Percentiles rank a stretch among this genome's conserved stretches.
These are phyloP conservation scores for Takifugu bimaculatus DNA, from an alignment of 2,113 vertebrate genomes.

Conservation along the genomic window DNA sequence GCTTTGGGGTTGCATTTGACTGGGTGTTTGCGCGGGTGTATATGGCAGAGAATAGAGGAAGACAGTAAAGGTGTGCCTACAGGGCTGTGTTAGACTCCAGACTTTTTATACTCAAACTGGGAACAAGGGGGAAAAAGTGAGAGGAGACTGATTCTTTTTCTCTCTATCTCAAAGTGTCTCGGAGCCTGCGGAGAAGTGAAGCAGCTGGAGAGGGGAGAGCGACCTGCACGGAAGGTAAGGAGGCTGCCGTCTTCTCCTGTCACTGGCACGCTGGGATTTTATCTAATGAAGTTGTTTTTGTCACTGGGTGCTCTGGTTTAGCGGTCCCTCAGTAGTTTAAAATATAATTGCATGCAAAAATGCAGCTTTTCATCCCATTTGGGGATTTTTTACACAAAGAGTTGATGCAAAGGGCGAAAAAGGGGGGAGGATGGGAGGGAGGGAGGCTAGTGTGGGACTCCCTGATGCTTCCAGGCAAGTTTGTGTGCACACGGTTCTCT, in stretches of 20 bases:
- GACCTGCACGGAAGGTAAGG: slow-evolving; percentile 56
- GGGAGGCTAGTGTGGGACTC: slow-evolving; percentile 68
- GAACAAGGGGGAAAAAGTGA: slow-evolving; percentile 66
- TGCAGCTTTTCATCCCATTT: no score
- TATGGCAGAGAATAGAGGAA: slow-evolving; percentile 57
- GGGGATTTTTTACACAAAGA: slow-evolving; percentile 7
- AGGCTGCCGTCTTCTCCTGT: slow-evolving; percentile 21
- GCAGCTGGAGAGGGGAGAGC: slow-evolving; percentile 41
- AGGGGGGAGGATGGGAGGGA: slow-evolving; percentile 19
- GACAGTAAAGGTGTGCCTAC: slow-evolving; percentile 59
- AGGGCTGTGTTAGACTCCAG: slow-evolving; percentile 42
- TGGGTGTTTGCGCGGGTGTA: slow-evolving; percentile 44
- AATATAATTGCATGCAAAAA: no score
- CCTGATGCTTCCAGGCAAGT: slow-evolving; percentile 73
- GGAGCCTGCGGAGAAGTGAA: slow-evolving; percentile 44
- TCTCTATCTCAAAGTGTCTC: slow-evolving; percentile 73
- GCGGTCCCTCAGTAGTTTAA: no score
- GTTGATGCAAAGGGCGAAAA: slow-evolving; percentile 25
- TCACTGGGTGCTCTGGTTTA: no score
- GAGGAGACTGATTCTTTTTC: slow-evolving; percentile 58
- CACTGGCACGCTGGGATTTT: not conserved
- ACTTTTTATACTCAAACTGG: slow-evolving; percentile 62
- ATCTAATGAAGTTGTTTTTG: not conserved
- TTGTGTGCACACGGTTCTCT: slow-evolving; percentile 74
- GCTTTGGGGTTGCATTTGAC: slow-evolving; percentile 57